A percentile compares a stretch with the other conserved stretches of the same genome.
These are phyloP conservation scores for Tetropium fuscum DNA, from an alignment of 2,888 invertebrate species.

Conservation along the genomic window DNA sequence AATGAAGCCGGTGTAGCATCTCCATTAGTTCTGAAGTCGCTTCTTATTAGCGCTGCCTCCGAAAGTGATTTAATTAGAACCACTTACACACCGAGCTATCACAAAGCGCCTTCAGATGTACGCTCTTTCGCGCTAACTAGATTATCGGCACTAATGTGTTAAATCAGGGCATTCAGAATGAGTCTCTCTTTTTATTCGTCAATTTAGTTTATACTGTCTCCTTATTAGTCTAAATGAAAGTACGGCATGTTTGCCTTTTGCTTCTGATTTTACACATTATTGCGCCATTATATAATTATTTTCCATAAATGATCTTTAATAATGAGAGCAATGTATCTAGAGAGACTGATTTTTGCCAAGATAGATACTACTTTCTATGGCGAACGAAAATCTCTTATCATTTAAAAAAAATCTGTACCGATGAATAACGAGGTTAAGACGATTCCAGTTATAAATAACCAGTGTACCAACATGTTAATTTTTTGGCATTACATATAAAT, in stretches of 20 bases:
- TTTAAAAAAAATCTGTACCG: no score
- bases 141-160: slow-evolving; percentile 42
- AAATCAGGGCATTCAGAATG: slow-evolving; percentile 32
- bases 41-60: slow-evolving; percentile 50
- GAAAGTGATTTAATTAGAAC: slow-evolving; percentile 56
- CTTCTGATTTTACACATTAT: no score
- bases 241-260: neutral
- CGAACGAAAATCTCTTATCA: no score
- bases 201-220: slow-evolving; percentile 12
- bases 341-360: no score
- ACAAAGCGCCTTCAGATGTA: slow-evolving; percentile 55
- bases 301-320: no score
- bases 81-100: slow-evolving; percentile 54
- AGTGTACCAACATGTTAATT: no score
- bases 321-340: no score
- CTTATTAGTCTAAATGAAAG: neutral
- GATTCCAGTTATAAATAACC: no score
- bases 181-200: slow-evolving; percentile 24
- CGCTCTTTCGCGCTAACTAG: slow-evolving; percentile 41
- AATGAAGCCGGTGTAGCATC: slow-evolving; percentile 31
- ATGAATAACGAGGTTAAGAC: no score
- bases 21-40: slow-evolving; percentile 52
- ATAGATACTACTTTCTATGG: no score
- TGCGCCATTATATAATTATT: no score
- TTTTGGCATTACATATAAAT: no score